Conservation (phyloP, 2,797 vertebrate species). For the Pangasius sanitwongsei region DNA sequence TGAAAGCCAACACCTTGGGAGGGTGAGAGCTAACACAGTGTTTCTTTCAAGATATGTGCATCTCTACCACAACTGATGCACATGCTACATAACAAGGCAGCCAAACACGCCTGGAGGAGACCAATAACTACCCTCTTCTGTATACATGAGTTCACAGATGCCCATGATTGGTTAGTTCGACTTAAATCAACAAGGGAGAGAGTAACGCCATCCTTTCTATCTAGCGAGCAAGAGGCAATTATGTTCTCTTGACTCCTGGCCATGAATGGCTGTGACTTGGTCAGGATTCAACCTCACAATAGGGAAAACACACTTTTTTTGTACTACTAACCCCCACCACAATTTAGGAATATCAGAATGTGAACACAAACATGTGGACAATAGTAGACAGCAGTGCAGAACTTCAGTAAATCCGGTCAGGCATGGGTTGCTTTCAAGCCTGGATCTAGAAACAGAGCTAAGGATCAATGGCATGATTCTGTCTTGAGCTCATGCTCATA, state of each 20-base stretch:
- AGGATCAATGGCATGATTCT: neutral
- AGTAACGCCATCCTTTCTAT: neutral
- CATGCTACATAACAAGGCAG: neutral
- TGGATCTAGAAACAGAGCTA: neutral
- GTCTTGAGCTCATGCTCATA: neutral
- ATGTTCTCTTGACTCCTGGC: neutral
- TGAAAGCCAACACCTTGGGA: neutral
- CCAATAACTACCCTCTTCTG: neutral
- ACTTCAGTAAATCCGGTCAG: neutral
- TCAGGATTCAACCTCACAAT: neutral
- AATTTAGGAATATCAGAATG: neutral
- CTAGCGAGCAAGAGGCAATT: neutral
- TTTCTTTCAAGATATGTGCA: neutral
- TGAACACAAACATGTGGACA: neutral
- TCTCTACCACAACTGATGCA: neutral
- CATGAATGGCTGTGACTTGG: neutral
- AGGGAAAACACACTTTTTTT: neutral
- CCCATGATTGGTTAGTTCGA: neutral
- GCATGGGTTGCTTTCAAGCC: neutral
- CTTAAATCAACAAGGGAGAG: neutral
- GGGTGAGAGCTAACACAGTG: neutral
- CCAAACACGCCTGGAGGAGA: neutral
- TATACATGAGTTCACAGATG: constrained; percentile 1
- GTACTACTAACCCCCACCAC: neutral
- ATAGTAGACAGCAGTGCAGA: neutral